Base-by-base conservation (phyloP, 2,113 vertebrate genomes). In the Entomyzon cyanotis region DNA sequence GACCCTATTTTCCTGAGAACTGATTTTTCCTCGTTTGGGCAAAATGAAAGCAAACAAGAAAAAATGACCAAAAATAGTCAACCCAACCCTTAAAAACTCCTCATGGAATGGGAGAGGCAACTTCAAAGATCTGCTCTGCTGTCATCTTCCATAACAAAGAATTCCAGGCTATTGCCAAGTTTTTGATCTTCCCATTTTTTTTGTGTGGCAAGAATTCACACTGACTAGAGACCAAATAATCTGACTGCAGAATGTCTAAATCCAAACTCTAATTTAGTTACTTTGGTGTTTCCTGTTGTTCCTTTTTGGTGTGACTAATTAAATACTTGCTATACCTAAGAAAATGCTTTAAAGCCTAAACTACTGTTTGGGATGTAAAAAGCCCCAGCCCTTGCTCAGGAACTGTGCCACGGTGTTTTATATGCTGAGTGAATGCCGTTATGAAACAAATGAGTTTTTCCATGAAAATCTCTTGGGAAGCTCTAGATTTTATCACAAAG, bases 61-160 rank as follows among this genome's bases (percentile, higher is more conserved):
- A 89, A 94, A 89, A 77, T 4, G 0, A 47, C 70, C n/a, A n/a
- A 62, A 94, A 85, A 56, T 63, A 69, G 58, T 33, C 67, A 88
- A 83, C 8, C n/a, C 42, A 80, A 55, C 60, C 37, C 68, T 83
- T 87, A 59, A 92, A 85, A 90, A 39, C 20, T 73, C 39, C 20
- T 90, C 17, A 4, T 59, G 76, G 76, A 67, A n/a, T 18, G 76
- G 76, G 86, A 95, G 63, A 78, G 80, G 89, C 89, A 92, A 46
- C 73, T 96, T 95, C 91, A 94, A 96, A 96, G 89, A 78, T 47
- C 33, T 89, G 25, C 68, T 93, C 10, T 84, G 64, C 56, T 92
- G 55, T 86, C 33, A 0, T 63, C 79, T 74, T 71, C 89, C 81
- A 20, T 74, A 74, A 67, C 42, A 59, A 91, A 93, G 69, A 94